phyloP scores from a whole-genome alignment of 2,888 invertebrate species.

The Drosophila pegasa region DNA sequence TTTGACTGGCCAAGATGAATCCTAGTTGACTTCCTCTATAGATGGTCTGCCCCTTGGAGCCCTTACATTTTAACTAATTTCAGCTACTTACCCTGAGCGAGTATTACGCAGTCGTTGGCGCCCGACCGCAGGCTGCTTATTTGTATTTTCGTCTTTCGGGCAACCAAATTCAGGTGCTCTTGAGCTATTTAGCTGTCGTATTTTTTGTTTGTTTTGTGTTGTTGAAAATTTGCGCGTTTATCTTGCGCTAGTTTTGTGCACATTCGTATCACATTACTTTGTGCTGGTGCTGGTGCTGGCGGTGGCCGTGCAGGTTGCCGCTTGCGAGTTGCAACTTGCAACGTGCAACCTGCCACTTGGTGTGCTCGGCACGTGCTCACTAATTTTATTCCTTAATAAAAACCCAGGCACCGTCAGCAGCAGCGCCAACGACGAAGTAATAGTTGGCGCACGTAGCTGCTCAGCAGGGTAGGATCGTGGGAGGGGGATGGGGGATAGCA shows the following conservation, averaged over 20 bases:
- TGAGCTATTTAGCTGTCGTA: constrained; percentile 50
- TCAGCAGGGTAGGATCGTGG: neutral
- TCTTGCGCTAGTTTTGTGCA: constrained; percentile 60
- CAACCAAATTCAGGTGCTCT: constrained; percentile 38
- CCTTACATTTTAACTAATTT: too few species aligned
- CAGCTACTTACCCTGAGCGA: too few species aligned
- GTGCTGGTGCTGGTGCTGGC: constrained; percentile 17
- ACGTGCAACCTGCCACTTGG: constrained; percentile 60
- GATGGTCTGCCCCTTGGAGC: too few species aligned
- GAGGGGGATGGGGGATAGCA: neutral
- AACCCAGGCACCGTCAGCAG: constrained; percentile 52
- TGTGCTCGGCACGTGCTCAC: constrained; percentile 73
- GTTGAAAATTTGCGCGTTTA: constrained; percentile 56
- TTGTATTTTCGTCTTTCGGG: constrained; percentile 3
- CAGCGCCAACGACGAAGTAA: constrained; percentile 36
- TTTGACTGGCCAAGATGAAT: too few species aligned
- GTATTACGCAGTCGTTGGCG: neutral
- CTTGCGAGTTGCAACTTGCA: constrained; percentile 42
- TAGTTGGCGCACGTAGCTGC: constrained; percentile 37
- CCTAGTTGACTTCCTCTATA: too few species aligned
- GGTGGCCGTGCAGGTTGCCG: neutral
- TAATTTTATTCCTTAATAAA: constrained; percentile 80
- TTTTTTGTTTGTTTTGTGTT: constrained; percentile 35
- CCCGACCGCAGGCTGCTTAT: neutral
- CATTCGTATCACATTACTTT: constrained; percentile 70